Conservation (phyloP, 2,113 vertebrate genomes). For the Conger conger region DNA sequence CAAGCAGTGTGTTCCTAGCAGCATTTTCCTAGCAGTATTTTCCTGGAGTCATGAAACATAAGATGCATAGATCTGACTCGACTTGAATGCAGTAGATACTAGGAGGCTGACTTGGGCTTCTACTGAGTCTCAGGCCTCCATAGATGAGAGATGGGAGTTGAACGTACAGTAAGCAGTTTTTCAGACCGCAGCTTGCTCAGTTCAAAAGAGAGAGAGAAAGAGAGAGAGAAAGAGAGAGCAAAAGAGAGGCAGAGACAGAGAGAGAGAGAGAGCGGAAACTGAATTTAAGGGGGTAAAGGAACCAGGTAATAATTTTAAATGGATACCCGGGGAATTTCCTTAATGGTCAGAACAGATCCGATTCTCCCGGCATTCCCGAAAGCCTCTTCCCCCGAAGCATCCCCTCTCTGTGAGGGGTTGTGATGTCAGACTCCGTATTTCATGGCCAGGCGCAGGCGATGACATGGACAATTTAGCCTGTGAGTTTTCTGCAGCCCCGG, state of each 20-base stretch:
- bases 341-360: slow-evolving; percentile 81
- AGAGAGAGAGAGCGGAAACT: slow-evolving; percentile 67
- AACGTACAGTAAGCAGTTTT: slow-evolving; percentile 16
- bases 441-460: slow-evolving; percentile 76
- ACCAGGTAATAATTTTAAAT: slow-evolving; percentile 82
- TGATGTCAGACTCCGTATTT: slow-evolving; percentile 81
- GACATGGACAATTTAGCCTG: slow-evolving; percentile 89
- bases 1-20: slow-evolving; percentile 1
- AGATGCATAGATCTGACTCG: slow-evolving; percentile 26
- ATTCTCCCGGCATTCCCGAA: slow-evolving; percentile 61
- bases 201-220: slow-evolving; percentile 28
- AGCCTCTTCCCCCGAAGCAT: slow-evolving; percentile 52
- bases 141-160: background rate
- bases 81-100: background rate
- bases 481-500: slow-evolving; percentile 79
- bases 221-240: slow-evolving; percentile 28
- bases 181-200: slow-evolving; percentile 25
- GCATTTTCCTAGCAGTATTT: slow-evolving; percentile 26
- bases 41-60: slow-evolving; percentile 30
- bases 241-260: slow-evolving; percentile 11
- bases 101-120: background rate
- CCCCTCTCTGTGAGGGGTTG: slow-evolving; percentile 56
- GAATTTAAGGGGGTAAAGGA: slow-evolving; percentile 70
- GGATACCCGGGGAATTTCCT: slow-evolving; percentile 65
- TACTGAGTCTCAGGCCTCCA: background rate